Evolutionary conservation across 2,888 invertebrate species (phyloP).

Genomic region (Sepiola atlantica): DNA sequence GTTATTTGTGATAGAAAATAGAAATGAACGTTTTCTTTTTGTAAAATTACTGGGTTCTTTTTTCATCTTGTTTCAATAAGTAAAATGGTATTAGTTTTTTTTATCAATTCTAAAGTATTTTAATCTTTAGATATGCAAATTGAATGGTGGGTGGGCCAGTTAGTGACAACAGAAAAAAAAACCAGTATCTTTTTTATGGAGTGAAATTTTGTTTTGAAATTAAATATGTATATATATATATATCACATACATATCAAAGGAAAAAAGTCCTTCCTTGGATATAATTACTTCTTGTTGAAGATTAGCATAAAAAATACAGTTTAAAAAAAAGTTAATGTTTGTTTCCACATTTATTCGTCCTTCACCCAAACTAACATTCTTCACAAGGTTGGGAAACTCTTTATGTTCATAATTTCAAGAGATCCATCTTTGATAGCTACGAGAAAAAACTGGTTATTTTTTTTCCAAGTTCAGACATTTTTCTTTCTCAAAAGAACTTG

Average conservation of each 20-base stretch:
- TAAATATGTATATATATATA: not conserved
- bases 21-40: not conserved
- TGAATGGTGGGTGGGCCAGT: conserved; percentile 11
- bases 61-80: not conserved
- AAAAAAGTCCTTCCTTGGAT: not conserved
- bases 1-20: not conserved
- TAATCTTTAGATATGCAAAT: not conserved
- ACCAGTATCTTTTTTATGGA: not conserved
- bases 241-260: not conserved
- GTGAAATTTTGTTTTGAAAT: not conserved
- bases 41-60: not conserved
- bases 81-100: not conserved
- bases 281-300: not conserved
- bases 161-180: not conserved
- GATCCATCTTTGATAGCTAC: not conserved
- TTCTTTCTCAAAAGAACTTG: not conserved
- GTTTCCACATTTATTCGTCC: not conserved
- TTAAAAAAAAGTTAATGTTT: not conserved
- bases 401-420: not conserved
- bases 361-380: conserved; percentile 9
- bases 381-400: not conserved
- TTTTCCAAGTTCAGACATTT: not conserved
- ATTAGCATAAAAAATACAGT: not conserved
- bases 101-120: not conserved
- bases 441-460: not conserved